Evolutionary conservation across 2,113 vertebrate species (phyloP), one percentile per base, ranked within the genome.

Genomic region (Meriones unguiculatus): DNA sequence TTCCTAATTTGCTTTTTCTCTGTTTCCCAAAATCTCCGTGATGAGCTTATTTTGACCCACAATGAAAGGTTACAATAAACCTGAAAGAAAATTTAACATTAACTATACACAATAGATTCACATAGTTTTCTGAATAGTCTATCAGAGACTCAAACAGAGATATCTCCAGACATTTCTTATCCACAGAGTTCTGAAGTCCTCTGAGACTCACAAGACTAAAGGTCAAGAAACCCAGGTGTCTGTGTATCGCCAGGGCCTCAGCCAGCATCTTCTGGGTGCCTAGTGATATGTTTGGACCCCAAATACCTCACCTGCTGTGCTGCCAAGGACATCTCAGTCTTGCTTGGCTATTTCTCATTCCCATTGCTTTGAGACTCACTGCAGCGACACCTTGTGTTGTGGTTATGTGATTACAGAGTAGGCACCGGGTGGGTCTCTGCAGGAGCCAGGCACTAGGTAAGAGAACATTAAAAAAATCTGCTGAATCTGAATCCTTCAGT

Each of bases 31-130:
- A 92, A 92, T 46, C 7, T 78, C 93, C 59, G 4, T 17, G 70
- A 72, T 86, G 32, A 95, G 14, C 15, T 92, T 92, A 11, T 76
- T 77, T 80, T 73, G 12, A 90, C 64, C 87, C 86, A 82, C 50
- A 75, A 41, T 57, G 14, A 85, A 89, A 50, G 50, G 52, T 67
- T 70, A 69, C 22, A 84, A 85, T 73, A 91, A 88, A 90, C 50
- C 25, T 59, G 32, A 96, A 52, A 94, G 91, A 92, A 94, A 96
- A 85, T 5, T 25, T 54, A 87, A 78, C 50, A 50, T n/a, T 12
- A 38, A 59, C n/a, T 65, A 50, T 78, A 7, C 14, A 46, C 10
- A 90, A 75, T 87, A 38, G 13, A 57, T 88, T 59, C 90, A 95
- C 76, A 65, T 84, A 22, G 6, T 84, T 57, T 62, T 86, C 25